Evolutionary conservation across 2,113 vertebrate species (phyloP).

Genomic region (Rhinoderma darwinii): DNA sequence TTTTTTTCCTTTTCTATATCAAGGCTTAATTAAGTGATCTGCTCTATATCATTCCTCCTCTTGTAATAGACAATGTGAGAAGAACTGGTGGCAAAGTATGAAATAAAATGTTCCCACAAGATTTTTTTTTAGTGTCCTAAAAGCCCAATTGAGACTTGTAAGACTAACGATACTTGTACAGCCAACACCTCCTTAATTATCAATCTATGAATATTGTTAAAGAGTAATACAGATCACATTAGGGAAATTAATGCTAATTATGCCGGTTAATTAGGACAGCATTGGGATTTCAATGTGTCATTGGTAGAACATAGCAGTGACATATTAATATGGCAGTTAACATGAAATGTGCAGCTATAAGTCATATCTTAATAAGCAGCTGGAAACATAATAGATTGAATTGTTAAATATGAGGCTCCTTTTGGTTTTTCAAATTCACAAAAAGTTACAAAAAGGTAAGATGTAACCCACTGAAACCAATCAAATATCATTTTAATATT

Average conservation of each 20-base stretch:
- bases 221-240: conserved; percentile 52
- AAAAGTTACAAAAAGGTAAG: no score
- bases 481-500: no score
- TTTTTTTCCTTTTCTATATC: background rate
- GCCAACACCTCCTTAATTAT: conserved; percentile 58
- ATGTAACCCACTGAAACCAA: no score
- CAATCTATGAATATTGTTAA: conserved; percentile 60
- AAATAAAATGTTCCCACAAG: conserved; percentile 20
- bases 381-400: background rate
- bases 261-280: conserved; percentile 54
- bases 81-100: conserved; percentile 8
- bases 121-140: conserved; percentile 48
- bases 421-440: no score
- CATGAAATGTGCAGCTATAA: conserved; percentile 31
- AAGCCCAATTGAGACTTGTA: conserved; percentile 52
- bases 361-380: conserved; percentile 48
- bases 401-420: no score
- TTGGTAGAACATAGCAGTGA: conserved; percentile 51
- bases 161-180: conserved; percentile 35
- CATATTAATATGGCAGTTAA: conserved; percentile 50
- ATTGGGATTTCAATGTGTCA: conserved; percentile 51
- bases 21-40: conserved; percentile 36
- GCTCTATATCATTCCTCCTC: background rate
- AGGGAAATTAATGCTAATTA: conserved; percentile 60
- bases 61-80: background rate